Percentiles rank a stretch among this genome's conserved stretches.
Evolutionary conservation across 2,797 vertebrate species (phyloP).

Genomic region (Mus caroli): DNA sequence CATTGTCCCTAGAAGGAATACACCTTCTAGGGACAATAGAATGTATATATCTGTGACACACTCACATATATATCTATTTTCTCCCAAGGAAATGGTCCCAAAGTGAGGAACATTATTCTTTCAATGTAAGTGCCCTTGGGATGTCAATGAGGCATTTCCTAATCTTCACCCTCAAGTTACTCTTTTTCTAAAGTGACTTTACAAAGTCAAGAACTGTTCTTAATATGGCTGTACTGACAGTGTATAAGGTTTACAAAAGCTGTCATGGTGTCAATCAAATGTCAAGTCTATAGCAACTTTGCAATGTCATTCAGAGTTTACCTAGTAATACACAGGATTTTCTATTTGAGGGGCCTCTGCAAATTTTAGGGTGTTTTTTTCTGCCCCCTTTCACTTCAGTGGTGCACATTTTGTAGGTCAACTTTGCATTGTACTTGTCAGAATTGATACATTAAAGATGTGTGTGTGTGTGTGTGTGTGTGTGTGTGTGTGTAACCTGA

Average conservation of each 20-base stretch:
- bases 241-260: slow-evolving; percentile 87
- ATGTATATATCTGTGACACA: neutral
- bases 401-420: slow-evolving; percentile 73
- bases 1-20: slow-evolving; percentile 45
- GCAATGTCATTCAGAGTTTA: slow-evolving; percentile 86
- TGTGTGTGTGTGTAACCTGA: neutral
- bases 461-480: neutral
- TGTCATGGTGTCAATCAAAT: slow-evolving; percentile 88
- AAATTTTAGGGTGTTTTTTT: slow-evolving; percentile 83
- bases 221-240: slow-evolving; percentile 85
- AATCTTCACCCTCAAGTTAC: slow-evolving; percentile 65
- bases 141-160: slow-evolving; percentile 83
- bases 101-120: slow-evolving; percentile 80
- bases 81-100: slow-evolving; percentile 72
- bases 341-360: slow-evolving; percentile 81
- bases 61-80: neutral
- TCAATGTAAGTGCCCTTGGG: slow-evolving; percentile 84
- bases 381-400: slow-evolving; percentile 64
- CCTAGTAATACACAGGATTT: slow-evolving; percentile 84
- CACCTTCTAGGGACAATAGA: slow-evolving; percentile 39
- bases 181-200: slow-evolving; percentile 71
- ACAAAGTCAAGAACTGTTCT: slow-evolving; percentile 84
- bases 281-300: slow-evolving; percentile 85
- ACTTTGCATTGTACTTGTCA: slow-evolving; percentile 48
- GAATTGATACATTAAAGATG: neutral